Base-by-base conservation (phyloP, 2,797 vertebrate species). In the Falco rusticolus region DNA sequence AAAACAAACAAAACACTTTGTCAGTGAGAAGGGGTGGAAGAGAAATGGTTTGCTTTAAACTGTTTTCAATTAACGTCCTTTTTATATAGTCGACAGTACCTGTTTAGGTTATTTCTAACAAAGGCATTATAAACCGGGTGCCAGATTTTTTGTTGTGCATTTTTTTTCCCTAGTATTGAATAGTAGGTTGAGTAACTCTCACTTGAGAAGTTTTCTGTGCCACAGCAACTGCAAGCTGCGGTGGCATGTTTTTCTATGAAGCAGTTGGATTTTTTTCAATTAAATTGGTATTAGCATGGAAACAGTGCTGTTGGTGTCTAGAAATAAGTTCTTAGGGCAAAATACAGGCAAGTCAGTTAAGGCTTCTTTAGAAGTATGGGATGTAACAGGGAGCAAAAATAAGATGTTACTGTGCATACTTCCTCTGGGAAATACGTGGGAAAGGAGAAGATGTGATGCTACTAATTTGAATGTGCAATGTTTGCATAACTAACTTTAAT, bases 401-500 rank as follows among this genome's bases (percentile, higher is more conserved):
- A 51, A 68, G 60, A 22, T 34, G 59, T 53, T 61, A 13, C 53
- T 65, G 57, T 78, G 66, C 25, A 37, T 29, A 13, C 50, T 93
- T 97, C 84, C 86, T 95, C 72, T 92, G 93, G 94, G 94, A 96
- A 93, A 90, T 61, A 75, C 5, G 43, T 95, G 96, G 94, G 95
- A 85, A 96, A 96, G 79, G 83, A 91, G 72, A 66, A 47, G 51
- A 79, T 50, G 25, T 0, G n/a, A 33, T 93, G 89, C 64, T 93
- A 68, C 84, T 95, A 91, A 94, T 95, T 94, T 89, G 86, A 78
- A 96, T 89, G 66, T 79, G 89, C 86, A 60, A 1, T 61, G 92
- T 96, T 96, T 95, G 87, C 89, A 72, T 97, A 94, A 95, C 91
- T 97, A 94, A 93, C 18, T 31, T 93, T 53, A 87, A 93, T 87